Evolutionary conservation across 2,797 vertebrate species (phyloP).

Genomic region (Thalassophryne amazonica): DNA sequence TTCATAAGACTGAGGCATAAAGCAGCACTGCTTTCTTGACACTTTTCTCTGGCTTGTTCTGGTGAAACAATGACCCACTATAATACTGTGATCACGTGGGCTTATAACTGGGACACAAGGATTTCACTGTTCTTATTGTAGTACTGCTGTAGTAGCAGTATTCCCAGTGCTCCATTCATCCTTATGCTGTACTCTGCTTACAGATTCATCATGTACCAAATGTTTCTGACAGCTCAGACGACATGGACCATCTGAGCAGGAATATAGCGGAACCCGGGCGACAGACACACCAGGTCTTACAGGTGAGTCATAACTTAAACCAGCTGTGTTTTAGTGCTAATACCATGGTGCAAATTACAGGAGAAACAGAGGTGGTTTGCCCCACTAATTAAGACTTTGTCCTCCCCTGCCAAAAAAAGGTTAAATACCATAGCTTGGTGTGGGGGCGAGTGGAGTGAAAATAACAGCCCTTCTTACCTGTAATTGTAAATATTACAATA

Average conservation of each 20-base stretch:
- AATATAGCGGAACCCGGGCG: constrained; percentile 61
- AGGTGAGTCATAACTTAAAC: constrained; percentile 75
- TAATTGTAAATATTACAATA: no score
- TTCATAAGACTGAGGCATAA: constrained; percentile 1
- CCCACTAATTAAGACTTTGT: no score
- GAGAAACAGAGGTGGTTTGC: no score
- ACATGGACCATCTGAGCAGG: constrained; percentile 81
- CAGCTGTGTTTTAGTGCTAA: not conserved
- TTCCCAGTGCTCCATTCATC: constrained; percentile 62
- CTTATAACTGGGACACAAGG: constrained; percentile 65
- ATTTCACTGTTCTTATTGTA: constrained; percentile 73
- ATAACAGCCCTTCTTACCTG: no score
- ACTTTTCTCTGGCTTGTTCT: constrained; percentile 27
- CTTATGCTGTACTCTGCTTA: constrained; percentile 7
- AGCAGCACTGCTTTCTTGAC: constrained; percentile 28
- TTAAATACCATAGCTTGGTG: no score
- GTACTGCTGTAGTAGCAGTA: constrained; percentile 65
- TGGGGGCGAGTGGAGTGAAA: no score
- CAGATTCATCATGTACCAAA: constrained; percentile 74
- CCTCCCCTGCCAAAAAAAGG: no score
- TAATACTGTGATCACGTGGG: constrained; percentile 66
- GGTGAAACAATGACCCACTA: constrained; percentile 65
- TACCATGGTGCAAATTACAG: no score
- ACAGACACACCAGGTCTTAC: constrained; percentile 80
- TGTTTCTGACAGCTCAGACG: constrained; percentile 42